Evolutionary conservation across 2,888 invertebrate genomes (phyloP), one percentile per base, ranked within the genome.

Genomic region (Luffia ferchaultella): DNA sequence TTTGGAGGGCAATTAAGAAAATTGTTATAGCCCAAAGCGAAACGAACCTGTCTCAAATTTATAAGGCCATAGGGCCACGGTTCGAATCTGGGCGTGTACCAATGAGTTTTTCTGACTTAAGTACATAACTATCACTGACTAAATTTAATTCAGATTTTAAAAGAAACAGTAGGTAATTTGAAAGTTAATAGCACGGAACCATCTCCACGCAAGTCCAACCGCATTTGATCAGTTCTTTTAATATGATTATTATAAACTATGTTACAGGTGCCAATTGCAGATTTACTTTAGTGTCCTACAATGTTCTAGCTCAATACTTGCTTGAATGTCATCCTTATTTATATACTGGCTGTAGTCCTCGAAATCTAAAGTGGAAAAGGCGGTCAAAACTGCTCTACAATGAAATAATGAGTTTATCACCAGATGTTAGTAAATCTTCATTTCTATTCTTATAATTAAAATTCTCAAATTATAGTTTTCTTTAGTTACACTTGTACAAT

Each of bases 241-340:
- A n/a, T n/a, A n/a, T n/a, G n/a, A n/a, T n/a, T n/a, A n/a, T n/a
- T 42, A 7, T 16, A 48, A 46, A 20, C 19, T 51, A 45, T 46
- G 16, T 65, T 69, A 46, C 64, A 66, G 82, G 71, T 18, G 64
- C 72, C 15, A 64, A 72, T 20, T 79, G 87, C 53, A 70, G 70
- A 51, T 90, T 95, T 61, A 89, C 87, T 54, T 70, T 96, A 20
- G 82, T 96, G 68, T 92, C 92, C 0, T 97, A 96, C 72, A 97
- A 98, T 71, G 90, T 97, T 20, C 76, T 97, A 52, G 92, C 96
- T 0, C 97, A 97, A 73, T 87, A 90, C 60, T 80, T 97, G 43
- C 65, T 97, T 50, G 87, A 90, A 56, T 79, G 86, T 55, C 93
- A 97, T 65, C 74, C 85, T 0, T 85, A 92, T 62, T 75, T 97